These are phyloP conservation scores for Plagodis pulveraria DNA, from an alignment of 2,888 invertebrate species.

Conservation along the genomic window DNA sequence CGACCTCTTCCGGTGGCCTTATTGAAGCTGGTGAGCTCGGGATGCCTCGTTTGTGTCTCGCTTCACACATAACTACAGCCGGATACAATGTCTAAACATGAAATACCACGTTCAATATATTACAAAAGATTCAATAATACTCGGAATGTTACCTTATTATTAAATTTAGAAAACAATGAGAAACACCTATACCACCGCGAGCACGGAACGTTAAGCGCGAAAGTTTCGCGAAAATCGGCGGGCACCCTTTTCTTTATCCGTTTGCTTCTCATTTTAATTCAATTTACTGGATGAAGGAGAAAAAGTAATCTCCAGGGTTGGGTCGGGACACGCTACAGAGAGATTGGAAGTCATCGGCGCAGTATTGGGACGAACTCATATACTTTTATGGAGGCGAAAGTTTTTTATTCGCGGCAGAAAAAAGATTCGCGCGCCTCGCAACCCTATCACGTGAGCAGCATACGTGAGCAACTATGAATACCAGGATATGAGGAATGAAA, in stretches of 20 bases:
- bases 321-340: conserved; percentile 77
- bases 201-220: conserved; percentile 58
- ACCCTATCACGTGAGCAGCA: conserved; percentile 62
- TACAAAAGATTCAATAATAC: no score
- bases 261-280: conserved; percentile 82
- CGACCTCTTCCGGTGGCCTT: no score
- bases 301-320: conserved; percentile 82
- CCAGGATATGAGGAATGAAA: conserved; percentile 63
- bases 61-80: no score
- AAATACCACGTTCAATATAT: no score
- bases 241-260: conserved; percentile 77
- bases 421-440: conserved; percentile 71
- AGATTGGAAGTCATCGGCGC: conserved; percentile 82
- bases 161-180: conserved; percentile 42
- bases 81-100: no score
- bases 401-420: conserved; percentile 78
- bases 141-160: no score
- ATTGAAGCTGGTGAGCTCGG: no score
- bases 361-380: conserved; percentile 83
- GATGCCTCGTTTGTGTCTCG: no score
- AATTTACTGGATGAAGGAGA: conserved; percentile 82
- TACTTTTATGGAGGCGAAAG: conserved; percentile 80
- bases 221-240: conserved; percentile 72
- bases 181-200: conserved; percentile 43
- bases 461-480: conserved; percentile 66